These are phyloP conservation scores for Sebastes dallii DNA, from an alignment of 2,797 vertebrate species.

Conservation along the genomic window DNA sequence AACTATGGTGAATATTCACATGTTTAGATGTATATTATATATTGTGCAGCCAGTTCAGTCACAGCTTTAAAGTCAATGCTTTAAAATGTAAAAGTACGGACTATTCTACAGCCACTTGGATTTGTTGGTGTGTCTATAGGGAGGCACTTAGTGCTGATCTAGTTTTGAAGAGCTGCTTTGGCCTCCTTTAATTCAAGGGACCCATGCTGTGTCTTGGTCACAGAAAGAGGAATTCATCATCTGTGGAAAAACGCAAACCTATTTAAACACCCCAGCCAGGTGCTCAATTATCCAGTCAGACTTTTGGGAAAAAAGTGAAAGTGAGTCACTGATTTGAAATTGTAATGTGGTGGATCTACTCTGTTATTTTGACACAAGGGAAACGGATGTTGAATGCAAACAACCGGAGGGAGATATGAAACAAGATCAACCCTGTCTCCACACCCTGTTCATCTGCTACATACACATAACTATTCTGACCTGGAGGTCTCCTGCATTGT, in stretches of 20 bases:
- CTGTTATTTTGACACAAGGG: conserved; percentile 13
- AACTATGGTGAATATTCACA: not conserved
- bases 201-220: conserved; percentile 60
- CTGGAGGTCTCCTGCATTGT: conserved; percentile 26
- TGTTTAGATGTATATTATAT: not conserved
- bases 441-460: conserved; percentile 3
- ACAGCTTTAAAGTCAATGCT: not conserved
- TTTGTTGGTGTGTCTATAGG: conserved; percentile 55
- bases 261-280: conserved; percentile 59
- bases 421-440: not conserved
- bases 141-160: conserved; percentile 74
- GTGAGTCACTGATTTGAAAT: conserved; percentile 39
- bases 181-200: conserved; percentile 76
- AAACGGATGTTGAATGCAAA: conserved; percentile 27
- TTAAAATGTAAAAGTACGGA: not conserved
- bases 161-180: conserved; percentile 72
- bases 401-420: conserved; percentile 7
- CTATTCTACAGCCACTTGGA: conserved; percentile 30
- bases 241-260: conserved; percentile 60
- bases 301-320: conserved; percentile 41
- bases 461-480: conserved; percentile 6
- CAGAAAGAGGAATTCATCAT: conserved; percentile 73
- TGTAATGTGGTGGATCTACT: conserved; percentile 27
- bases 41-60: not conserved
- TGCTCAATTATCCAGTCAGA: conserved; percentile 59